These are phyloP conservation scores for Listrodromus nycthemerus DNA, from an alignment of 2,888 invertebrate species.

Conservation along the genomic window DNA sequence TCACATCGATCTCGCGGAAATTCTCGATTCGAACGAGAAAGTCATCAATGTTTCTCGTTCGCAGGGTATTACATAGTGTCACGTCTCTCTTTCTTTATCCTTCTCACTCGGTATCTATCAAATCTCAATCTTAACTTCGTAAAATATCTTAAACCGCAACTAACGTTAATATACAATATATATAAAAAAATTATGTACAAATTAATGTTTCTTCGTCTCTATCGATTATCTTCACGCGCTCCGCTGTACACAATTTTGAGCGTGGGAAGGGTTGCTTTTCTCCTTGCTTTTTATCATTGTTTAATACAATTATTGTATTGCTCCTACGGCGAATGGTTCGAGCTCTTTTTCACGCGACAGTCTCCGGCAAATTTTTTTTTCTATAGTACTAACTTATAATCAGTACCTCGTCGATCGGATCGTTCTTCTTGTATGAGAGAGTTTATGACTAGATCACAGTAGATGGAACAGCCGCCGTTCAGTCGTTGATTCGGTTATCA, in stretches of 20 bases:
- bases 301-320: conserved; percentile 44
- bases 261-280: conserved; percentile 61
- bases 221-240: conserved; percentile 55
- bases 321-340: conserved; percentile 35
- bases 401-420: conserved; percentile 60
- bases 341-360: conserved; percentile 37
- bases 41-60: conserved; percentile 30
- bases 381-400: conserved; percentile 41
- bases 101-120: conserved; percentile 51
- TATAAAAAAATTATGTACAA: conserved; percentile 67
- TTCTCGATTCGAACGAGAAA: conserved; percentile 15
- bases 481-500: conserved; percentile 58
- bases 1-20: conserved; percentile 37
- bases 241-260: not conserved
- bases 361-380: conserved; percentile 40
- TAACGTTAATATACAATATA: conserved; percentile 70
- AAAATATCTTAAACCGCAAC: conserved; percentile 68
- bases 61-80: conserved; percentile 30
- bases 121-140: conserved; percentile 56
- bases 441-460: conserved; percentile 83
- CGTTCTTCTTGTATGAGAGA: conserved; percentile 67
- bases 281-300: conserved; percentile 55
- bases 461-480: conserved; percentile 76
- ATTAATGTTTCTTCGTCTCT: conserved; percentile 31
- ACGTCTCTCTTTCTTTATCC: conserved; percentile 45